These are phyloP conservation scores for Mesitornis unicolor DNA, from an alignment of 2,113 vertebrate species.

Conservation along the genomic window DNA sequence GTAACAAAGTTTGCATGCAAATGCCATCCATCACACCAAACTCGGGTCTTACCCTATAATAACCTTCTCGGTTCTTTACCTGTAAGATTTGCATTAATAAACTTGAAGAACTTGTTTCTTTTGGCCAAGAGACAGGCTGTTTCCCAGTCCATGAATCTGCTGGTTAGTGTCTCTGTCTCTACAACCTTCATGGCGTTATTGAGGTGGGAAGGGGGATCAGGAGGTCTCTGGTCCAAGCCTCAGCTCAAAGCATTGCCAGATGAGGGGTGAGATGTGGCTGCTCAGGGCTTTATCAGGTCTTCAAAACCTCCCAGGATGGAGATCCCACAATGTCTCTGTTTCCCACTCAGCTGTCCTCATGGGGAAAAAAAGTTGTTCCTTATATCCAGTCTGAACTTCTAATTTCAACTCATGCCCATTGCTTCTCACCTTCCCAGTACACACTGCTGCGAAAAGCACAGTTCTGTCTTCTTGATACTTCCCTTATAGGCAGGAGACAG, in stretches of 20 bases:
- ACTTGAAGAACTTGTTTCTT: not conserved
- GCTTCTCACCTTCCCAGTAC: not conserved
- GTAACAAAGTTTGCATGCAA: not conserved
- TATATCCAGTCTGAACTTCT: not conserved
- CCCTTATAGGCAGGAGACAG: not conserved
- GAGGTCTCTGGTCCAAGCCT: not conserved
- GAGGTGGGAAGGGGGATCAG: not conserved
- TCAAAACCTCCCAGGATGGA: not conserved
- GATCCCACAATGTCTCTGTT: not conserved
- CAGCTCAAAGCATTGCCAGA: not conserved
- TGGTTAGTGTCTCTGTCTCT: not conserved
- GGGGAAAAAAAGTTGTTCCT: not conserved
- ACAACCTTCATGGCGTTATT: not conserved
- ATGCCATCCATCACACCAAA: not conserved
- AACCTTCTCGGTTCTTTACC: not conserved
- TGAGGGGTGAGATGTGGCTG: not conserved
- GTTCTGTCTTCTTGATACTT: not conserved
- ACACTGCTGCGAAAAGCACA: rapidly evolving
- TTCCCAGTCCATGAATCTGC: not conserved
- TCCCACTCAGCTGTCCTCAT: rapidly evolving
- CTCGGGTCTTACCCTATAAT: too few species aligned
- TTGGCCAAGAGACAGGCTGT: not conserved
- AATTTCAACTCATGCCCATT: not conserved
- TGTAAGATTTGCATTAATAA: not conserved
- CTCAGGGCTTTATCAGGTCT: not conserved